phyloP scores from a whole-genome alignment of 2,888 invertebrate genomes.

The Metallyticus violacea region DNA sequence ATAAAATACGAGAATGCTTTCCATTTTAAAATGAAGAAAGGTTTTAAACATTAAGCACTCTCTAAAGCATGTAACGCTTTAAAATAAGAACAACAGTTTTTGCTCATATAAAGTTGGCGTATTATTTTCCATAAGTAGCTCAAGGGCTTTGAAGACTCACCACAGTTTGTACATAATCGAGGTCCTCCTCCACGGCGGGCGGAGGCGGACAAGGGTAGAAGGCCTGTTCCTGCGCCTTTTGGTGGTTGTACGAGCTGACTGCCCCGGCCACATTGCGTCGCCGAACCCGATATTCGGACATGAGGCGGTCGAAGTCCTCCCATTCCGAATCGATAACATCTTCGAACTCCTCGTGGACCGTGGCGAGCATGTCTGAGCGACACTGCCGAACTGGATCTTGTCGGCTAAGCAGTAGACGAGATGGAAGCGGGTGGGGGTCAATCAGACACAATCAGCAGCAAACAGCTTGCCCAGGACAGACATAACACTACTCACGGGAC shows the following conservation, averaged over 20 bases:
- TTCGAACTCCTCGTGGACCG: slow-evolving; percentile 32
- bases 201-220: slow-evolving; percentile 59
- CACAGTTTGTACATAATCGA: slow-evolving; percentile 49
- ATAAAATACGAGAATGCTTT: no score
- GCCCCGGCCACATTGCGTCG: slow-evolving; percentile 32
- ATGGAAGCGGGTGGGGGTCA: neutral
- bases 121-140: no score
- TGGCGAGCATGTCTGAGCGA: slow-evolving; percentile 19
- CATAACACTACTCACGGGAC: neutral
- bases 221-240: slow-evolving; percentile 42
- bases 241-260: slow-evolving; percentile 3
- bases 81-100: no score
- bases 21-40: no score
- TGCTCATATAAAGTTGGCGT: no score
- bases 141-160: no score
- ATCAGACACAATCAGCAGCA: neutral
- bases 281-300: slow-evolving; percentile 48
- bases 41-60: no score
- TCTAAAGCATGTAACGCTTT: no score
- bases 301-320: slow-evolving; percentile 57
- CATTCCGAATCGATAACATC: slow-evolving; percentile 54
- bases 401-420: neutral
- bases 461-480: neutral
- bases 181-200: slow-evolving; percentile 44
- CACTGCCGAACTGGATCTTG: neutral